phyloP scores from a whole-genome alignment of 1,140 invertebrate genomes.

The Aplysia californica region DNA sequence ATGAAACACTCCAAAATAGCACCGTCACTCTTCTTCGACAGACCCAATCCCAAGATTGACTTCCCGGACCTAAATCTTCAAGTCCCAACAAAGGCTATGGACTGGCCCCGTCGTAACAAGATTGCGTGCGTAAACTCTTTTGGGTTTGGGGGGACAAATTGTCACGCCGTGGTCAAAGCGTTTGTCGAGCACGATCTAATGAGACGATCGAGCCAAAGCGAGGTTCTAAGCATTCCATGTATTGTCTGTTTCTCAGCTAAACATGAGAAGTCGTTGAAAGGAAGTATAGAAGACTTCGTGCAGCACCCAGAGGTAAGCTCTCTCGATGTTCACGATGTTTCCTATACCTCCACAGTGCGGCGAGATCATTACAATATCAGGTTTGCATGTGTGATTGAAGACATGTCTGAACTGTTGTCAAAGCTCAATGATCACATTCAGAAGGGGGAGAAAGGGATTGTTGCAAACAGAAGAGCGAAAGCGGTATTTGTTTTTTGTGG shows the following conservation, averaged over 20 bases:
- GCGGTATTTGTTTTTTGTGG: slow-evolving; percentile 52
- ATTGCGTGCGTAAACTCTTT: slow-evolving; percentile 52
- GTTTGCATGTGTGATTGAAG: slow-evolving; percentile 24
- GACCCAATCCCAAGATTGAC: slow-evolving; percentile 47
- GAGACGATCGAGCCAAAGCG: background rate
- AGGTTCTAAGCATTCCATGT: background rate
- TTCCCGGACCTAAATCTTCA: slow-evolving; percentile 38
- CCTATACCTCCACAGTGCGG: slow-evolving; percentile 39
- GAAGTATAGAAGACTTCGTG: slow-evolving; percentile 16
- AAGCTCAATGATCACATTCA: background rate
- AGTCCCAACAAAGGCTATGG: slow-evolving; percentile 38
- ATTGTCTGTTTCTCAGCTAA: slow-evolving; percentile 31
- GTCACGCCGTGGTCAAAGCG: slow-evolving; percentile 41
- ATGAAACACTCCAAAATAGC: slow-evolving; percentile 51
- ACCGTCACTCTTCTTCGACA: slow-evolving; percentile 42
- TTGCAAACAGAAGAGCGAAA: background rate
- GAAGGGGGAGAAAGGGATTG: background rate
- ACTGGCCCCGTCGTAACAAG: slow-evolving; percentile 58
- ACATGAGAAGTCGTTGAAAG: slow-evolving; percentile 26
- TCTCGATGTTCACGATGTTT: slow-evolving; percentile 29
- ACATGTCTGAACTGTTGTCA: slow-evolving; percentile 21
- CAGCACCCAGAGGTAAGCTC: background rate
- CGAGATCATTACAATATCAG: slow-evolving; percentile 37
- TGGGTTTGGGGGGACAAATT: slow-evolving; percentile 58
- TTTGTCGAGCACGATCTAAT: slow-evolving; percentile 42